Evolutionary conservation across 2,888 invertebrate species (phyloP), one percentile per base, ranked within the genome.

Genomic region (Polyploca ridens): DNA sequence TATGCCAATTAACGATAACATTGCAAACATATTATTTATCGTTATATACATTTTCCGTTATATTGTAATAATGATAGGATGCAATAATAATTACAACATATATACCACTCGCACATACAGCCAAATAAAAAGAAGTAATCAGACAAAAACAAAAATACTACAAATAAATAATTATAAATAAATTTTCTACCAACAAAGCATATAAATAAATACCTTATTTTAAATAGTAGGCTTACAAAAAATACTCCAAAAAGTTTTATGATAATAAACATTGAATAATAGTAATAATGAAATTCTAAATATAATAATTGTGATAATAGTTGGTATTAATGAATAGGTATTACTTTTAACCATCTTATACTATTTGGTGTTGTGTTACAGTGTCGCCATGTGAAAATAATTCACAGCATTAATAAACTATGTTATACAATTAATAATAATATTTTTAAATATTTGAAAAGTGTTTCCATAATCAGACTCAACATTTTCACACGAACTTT

Each of bases 361-460:
- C 88, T 91, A 93, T 88, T 92, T 93, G 93, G 92, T 93, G 91
- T 93, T 90, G 87, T 77, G 80, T 91, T 92, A 93, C 91, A 93
- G 90, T 91, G 88, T 79, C 77, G 76, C 69, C 69, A 77, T 81
- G 82, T 81, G 82, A 87, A 80, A 68, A 71, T 66, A 67, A 71
- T 85, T 80, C 86, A 90, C 86, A 86, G 72, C 70, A 79, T 72
- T 68, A 75, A 85, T 87, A 87, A 83, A 87, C 82, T 86, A 78
- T 83, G 70, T 79, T 75, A 78, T 77, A 83, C 13, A 79, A 79
- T 80, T 78, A 77, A 79, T 82, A 78, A 79, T 82, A 77, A 16
- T 16, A 49, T 7, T 54, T 79, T 78, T 79, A 79, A 80, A 81
- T 84, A 86, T 82, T 83, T 82, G 85, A 87, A 86, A 86, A 85